phyloP scores from a whole-genome alignment of 2,888 invertebrate species.

The Neria commutata region DNA sequence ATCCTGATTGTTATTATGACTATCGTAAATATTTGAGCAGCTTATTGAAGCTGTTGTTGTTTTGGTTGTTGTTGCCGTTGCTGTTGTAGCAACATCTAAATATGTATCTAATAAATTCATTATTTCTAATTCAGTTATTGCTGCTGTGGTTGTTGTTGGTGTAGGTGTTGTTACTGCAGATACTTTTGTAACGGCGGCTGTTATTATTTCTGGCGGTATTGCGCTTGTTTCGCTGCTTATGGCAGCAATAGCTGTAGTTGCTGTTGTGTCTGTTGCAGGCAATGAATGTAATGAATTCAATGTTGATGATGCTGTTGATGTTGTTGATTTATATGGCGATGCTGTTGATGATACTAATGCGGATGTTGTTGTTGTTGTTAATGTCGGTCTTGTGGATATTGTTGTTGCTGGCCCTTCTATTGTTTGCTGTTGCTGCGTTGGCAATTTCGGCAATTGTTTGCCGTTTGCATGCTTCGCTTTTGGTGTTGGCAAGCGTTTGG shows the following conservation, averaged over 20 bases:
- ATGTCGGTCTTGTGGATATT: neutral
- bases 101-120: too few relatives aligned
- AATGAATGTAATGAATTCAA: neutral
- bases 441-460: conserved; percentile 51
- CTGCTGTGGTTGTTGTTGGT: neutral
- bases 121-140: neutral
- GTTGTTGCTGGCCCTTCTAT: neutral
- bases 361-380: conserved; percentile 8
- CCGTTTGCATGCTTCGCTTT: conserved; percentile 14
- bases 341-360: neutral
- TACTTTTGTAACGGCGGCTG: too few relatives aligned
- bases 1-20: conserved; percentile 6
- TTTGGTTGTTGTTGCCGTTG: too few relatives aligned
- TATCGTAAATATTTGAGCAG: too few relatives aligned
- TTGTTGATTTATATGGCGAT: neutral
- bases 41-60: too few relatives aligned
- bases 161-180: neutral
- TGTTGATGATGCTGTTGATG: conserved; percentile 13
- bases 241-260: neutral
- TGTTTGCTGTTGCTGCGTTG: conserved; percentile 22
- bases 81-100: too few relatives aligned
- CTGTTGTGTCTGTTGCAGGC: neutral
- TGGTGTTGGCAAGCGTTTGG: conserved; percentile 49
- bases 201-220: too few relatives aligned
- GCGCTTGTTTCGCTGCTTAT: neutral